phyloP scores from a whole-genome alignment of 1,140 invertebrate species.

The Amyelois transitella region DNA sequence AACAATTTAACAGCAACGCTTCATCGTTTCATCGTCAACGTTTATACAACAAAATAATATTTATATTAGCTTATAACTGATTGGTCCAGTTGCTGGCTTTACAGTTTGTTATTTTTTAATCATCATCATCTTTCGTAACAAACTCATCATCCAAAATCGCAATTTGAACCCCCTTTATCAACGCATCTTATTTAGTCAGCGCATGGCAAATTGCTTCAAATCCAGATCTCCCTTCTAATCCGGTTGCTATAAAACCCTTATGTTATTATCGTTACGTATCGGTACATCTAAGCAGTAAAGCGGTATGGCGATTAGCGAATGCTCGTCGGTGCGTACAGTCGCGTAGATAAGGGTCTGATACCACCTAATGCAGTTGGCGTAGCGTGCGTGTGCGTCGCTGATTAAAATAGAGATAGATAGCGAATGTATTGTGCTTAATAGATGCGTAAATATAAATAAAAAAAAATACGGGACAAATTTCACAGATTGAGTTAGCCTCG shows the following conservation, averaged over 20 bases:
- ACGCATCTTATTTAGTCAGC: slow-evolving; percentile 42
- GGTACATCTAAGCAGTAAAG: slow-evolving; percentile 42
- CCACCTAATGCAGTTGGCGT: slow-evolving; percentile 37
- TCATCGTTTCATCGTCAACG: no score
- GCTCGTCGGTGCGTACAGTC: slow-evolving; percentile 38
- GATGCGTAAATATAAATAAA: no score
- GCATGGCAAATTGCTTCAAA: slow-evolving; percentile 54
- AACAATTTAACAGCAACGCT: no score
- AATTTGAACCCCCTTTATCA: slow-evolving; percentile 6
- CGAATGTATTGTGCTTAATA: no score
- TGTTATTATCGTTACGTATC: slow-evolving; percentile 35
- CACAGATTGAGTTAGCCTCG: no score
- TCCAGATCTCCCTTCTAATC: slow-evolving; percentile 37
- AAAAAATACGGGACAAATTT: no score
- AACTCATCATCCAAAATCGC: no score
- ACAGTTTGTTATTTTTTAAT: neutral
- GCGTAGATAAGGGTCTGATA: slow-evolving; percentile 46
- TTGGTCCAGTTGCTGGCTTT: no score
- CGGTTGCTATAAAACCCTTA: slow-evolving; percentile 49
- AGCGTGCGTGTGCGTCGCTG: neutral
- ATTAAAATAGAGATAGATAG: neutral
- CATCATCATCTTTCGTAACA: neutral
- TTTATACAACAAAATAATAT: no score
- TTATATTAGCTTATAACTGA: no score
- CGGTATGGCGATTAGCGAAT: slow-evolving; percentile 49